Conservation (phyloP, 2,888 invertebrate genomes). For the Sturmia bella region DNA sequence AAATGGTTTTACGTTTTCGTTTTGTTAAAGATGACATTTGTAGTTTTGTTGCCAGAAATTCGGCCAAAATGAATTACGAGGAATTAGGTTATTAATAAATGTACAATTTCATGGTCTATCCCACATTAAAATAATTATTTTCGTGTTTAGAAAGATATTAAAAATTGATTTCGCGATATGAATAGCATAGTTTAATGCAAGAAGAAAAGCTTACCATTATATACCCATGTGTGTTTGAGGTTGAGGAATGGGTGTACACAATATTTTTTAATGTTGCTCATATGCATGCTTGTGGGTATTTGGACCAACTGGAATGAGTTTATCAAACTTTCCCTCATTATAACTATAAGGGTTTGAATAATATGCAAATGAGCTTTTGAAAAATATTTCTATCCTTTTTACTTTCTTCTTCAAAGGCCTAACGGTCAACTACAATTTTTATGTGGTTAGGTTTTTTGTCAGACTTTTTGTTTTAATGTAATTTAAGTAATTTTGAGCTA, state of each 20-base stretch:
- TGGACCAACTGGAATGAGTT: slow-evolving; percentile 54
- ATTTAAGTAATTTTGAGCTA: neutral
- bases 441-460: slow-evolving; percentile 27
- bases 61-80: slow-evolving; percentile 41
- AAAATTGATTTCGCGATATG: neutral
- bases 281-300: neutral
- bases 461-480: slow-evolving; percentile 4
- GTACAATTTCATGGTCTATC: slow-evolving; percentile 38
- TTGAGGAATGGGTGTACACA: slow-evolving; percentile 9
- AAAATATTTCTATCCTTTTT: slow-evolving; percentile 21
- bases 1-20: too few species aligned
- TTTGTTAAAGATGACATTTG: too few species aligned
- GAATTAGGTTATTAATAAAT: slow-evolving; percentile 55
- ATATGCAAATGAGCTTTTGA: slow-evolving; percentile 78
- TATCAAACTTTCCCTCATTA: slow-evolving; percentile 76
- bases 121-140: slow-evolving; percentile 17
- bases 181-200: slow-evolving; percentile 2
- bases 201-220: slow-evolving; percentile 17
- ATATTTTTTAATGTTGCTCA: neutral
- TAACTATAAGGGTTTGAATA: slow-evolving; percentile 70
- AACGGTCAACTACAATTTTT: slow-evolving; percentile 60
- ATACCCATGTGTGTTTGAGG: slow-evolving; percentile 21
- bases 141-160: slow-evolving; percentile 8
- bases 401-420: slow-evolving; percentile 46
- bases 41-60: slow-evolving; percentile 1